Evolutionary conservation across 2,888 invertebrate genomes (phyloP).

Genomic region (Ptychoptera contaminata): DNA sequence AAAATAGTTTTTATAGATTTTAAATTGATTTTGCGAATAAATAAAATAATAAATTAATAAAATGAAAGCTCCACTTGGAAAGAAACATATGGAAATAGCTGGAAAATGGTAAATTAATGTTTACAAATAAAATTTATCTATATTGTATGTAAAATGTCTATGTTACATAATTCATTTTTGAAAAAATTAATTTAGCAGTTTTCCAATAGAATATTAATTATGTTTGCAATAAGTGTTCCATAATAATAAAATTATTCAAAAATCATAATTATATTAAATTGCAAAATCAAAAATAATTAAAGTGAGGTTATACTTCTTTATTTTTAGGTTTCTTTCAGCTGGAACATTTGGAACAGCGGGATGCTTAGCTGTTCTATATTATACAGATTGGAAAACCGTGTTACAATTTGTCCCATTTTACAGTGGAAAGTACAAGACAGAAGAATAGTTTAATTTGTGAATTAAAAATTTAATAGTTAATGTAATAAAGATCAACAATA

Average conservation of each 20-base stretch:
- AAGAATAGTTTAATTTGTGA: slow-evolving; percentile 9
- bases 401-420: slow-evolving; percentile 61
- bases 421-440: slow-evolving; percentile 48
- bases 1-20: background rate
- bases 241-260: no score
- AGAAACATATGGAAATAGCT: slow-evolving; percentile 42
- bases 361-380: slow-evolving; percentile 44
- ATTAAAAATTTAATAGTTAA: slow-evolving; percentile 1
- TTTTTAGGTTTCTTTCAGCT: slow-evolving; percentile 40
- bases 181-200: no score
- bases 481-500: background rate
- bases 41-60: slow-evolving; percentile 16
- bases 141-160: background rate
- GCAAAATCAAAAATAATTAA: no score
- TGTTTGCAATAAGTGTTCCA: no score
- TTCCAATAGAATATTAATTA: no score
- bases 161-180: background rate
- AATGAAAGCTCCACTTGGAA: slow-evolving; percentile 36
- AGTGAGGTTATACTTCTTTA: slow-evolving; percentile 4
- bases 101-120: slow-evolving; percentile 28
- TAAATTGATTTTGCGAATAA: slow-evolving; percentile 8
- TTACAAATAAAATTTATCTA: background rate
- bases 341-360: slow-evolving; percentile 48
- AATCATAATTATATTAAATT: no score
- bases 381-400: slow-evolving; percentile 66